Base-by-base conservation (phyloP, 2,113 vertebrate species). In the Mobula birostris region DNA sequence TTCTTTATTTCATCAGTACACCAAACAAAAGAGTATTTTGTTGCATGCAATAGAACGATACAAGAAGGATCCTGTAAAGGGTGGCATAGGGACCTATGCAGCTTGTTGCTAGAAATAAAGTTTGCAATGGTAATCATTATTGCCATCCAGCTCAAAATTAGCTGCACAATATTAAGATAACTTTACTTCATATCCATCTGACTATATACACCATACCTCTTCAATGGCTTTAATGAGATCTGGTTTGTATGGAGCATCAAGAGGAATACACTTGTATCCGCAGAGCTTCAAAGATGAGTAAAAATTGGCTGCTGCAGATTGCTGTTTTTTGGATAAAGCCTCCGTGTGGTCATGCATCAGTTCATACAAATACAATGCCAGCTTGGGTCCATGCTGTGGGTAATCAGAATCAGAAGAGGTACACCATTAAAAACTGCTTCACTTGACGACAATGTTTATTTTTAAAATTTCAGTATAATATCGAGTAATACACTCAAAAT, bases 311-410 rank as follows among this genome's bases (percentile, higher is more conserved):
- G 96, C 98, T 56, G 97, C 94, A 9, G 48, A 95, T 95, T 97
- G 97, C n/a, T 99, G 97, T 40, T 98, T 98, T 95, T 97, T 97
- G 94, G 96, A 98, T 95, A 99, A 96, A 94, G 96, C 95, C 94
- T 98, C 97, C 0, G 96, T 97, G 96, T 99, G 98, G 95, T 97
- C 97, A 58, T 98, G 97, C 94, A 99, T 96, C 96, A 99, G 95
- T 95, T 99, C 98, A n/a, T 98, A 98, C 76, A 99, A 97, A 95
- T 99, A 99, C 0, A 99, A 96, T 17, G 97, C 97, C 96, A 99
- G 95, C 95, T 99, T 99, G 94, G 98, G 98, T 72, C 99, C 99
- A 70, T 99, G 99, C 99, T 99, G 95, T 40, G 95, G 96, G 80
- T 95, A 15, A 32, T 94, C n/a, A 24, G 90, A 95, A 85, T 72